These are phyloP conservation scores for Drosophila ficusphila DNA, from an alignment of 1,140 invertebrate species.

Conservation along the genomic window DNA sequence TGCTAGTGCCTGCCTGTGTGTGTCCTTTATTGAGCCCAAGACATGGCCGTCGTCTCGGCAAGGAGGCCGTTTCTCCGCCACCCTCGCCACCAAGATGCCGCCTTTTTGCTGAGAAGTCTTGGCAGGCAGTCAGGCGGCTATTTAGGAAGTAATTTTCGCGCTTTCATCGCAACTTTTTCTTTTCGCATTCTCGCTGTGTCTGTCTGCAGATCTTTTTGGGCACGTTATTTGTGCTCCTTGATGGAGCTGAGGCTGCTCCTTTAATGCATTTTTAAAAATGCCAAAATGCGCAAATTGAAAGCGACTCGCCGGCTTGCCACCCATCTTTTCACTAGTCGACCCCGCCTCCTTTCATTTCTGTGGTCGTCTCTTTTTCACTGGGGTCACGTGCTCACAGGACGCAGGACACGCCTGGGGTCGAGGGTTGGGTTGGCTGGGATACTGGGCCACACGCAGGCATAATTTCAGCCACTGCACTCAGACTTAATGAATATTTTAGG, in stretches of 20 bases:
- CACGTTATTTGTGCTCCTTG: constrained; percentile 68
- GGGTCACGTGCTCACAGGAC: constrained; percentile 50
- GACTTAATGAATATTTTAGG: constrained; percentile 79
- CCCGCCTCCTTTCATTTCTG: constrained; percentile 39
- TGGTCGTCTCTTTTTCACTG: constrained; percentile 40
- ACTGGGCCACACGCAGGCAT: constrained; percentile 69
- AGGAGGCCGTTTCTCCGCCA: constrained; percentile 4
- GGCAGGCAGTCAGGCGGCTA: constrained; percentile 79
- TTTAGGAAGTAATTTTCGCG: constrained; percentile 82
- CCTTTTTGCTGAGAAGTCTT: constrained; percentile 51
- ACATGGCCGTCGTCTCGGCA: constrained; percentile 53
- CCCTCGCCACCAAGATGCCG: neutral
- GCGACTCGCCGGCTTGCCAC: constrained; percentile 42
- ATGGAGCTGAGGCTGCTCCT: constrained; percentile 40
- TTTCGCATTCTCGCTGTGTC: constrained; percentile 23
- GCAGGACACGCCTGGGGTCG: constrained; percentile 16
- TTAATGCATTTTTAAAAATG: constrained; percentile 82
- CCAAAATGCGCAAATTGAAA: constrained; percentile 80
- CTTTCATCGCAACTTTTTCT: constrained; percentile 72
- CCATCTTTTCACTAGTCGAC: too few relatives aligned
- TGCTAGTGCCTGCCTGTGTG: too few relatives aligned
- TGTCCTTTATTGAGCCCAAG: constrained; percentile 71
- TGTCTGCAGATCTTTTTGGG: constrained; percentile 73
- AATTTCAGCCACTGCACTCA: constrained; percentile 76
- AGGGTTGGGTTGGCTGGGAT: neutral